A percentile compares a stretch with the other conserved stretches of the same genome.
These are phyloP conservation scores for Labroides dimidiatus DNA, from an alignment of 2,797 vertebrate species.

Conservation along the genomic window DNA sequence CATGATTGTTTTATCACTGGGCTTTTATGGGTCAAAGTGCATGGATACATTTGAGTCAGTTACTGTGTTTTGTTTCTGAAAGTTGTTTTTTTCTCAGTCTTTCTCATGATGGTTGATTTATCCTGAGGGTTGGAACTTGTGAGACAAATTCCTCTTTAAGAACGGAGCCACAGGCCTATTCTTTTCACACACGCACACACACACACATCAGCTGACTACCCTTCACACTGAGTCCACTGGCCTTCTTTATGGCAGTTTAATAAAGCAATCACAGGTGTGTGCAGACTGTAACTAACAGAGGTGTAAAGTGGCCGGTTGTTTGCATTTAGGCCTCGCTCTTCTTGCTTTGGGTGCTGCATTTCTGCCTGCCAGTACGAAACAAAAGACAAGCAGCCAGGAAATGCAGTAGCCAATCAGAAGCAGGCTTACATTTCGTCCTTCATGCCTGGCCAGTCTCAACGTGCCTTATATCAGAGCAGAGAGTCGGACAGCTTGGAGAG, in stretches of 20 bases:
- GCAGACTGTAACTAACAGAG: slow-evolving; percentile 6
- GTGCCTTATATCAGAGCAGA: slow-evolving; percentile 89
- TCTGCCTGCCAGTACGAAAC: slow-evolving; percentile 90
- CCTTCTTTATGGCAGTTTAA: background rate
- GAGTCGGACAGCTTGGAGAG: slow-evolving; percentile 94
- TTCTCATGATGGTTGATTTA: slow-evolving; percentile 39
- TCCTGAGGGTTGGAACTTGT: slow-evolving; percentile 50
- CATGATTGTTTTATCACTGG: slow-evolving; percentile 10
- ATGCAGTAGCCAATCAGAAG: slow-evolving; percentile 93
- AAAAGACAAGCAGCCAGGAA: slow-evolving; percentile 99
- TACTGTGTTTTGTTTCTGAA: slow-evolving; percentile 28
- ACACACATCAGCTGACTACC: slow-evolving; percentile 22
- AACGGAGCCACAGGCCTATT: slow-evolving; percentile 43
- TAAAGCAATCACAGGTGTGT: slow-evolving; percentile 18
- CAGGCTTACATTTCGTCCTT: slow-evolving; percentile 89
- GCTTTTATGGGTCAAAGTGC: slow-evolving; percentile 10
- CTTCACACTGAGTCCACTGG: slow-evolving; percentile 9
- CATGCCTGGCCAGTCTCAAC: slow-evolving; percentile 88
- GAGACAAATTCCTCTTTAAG: slow-evolving; percentile 55
- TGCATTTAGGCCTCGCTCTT: slow-evolving; percentile 86
- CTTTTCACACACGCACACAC: slow-evolving; percentile 40
- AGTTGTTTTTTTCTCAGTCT: slow-evolving; percentile 9
- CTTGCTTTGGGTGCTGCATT: slow-evolving; percentile 85
- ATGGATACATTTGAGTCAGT: background rate
- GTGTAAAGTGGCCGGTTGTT: slow-evolving; percentile 40